Evolutionary conservation across 37 sponge, comb jelly and placozoan species (phyloP).

Genomic region (Oopsacas minuta): DNA sequence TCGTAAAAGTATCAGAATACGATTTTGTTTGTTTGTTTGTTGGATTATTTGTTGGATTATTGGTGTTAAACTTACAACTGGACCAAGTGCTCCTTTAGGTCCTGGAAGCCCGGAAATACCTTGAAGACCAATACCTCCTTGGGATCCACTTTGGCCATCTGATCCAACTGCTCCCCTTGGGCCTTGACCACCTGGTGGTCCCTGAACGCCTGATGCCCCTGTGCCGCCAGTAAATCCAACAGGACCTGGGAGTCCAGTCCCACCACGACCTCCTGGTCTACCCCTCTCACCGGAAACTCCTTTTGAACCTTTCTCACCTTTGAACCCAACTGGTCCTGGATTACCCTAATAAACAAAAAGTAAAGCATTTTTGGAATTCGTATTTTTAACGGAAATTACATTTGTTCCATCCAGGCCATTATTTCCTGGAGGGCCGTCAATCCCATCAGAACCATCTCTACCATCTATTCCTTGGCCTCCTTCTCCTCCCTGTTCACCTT

Average conservation of each 20-base stretch:
- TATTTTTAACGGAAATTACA: background rate
- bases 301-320: background rate
- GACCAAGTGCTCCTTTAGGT: background rate
- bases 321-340: background rate
- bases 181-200: background rate
- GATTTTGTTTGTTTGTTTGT: background rate
- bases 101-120: background rate
- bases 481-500: background rate
- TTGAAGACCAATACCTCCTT: background rate
- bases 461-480: background rate
- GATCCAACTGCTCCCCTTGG: background rate
- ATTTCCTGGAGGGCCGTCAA: background rate
- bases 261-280: background rate
- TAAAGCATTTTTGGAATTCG: background rate
- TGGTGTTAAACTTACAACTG: background rate
- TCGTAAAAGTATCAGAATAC: background rate
- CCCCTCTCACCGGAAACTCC: background rate
- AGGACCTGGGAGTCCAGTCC: background rate
- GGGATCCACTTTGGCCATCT: background rate
- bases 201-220: background rate
- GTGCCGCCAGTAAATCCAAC: background rate
- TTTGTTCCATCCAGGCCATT: background rate
- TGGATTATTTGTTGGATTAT: background rate
- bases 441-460: background rate
- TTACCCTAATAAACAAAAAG: background rate